Conservation (phyloP, 1,140 invertebrate species). For the Chrysopa pallens region DNA sequence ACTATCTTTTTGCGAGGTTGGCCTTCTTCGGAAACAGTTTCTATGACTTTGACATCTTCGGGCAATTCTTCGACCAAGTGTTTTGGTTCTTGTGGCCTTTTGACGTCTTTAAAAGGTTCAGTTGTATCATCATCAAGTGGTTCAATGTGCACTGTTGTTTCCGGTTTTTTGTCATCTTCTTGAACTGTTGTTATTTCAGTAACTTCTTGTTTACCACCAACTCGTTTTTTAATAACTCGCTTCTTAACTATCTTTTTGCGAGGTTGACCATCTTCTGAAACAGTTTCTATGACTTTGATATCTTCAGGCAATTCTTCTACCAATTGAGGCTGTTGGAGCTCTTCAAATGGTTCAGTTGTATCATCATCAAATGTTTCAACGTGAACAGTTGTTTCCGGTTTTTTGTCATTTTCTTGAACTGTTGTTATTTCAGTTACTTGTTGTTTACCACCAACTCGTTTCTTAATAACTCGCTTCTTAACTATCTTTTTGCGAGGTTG, state of each 20-base stretch:
- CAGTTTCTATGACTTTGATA: slow-evolving; percentile 8
- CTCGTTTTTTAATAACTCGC: slow-evolving; percentile 10
- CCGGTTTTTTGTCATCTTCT: slow-evolving; percentile 5
- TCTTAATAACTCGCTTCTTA: slow-evolving; percentile 10
- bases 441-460: slow-evolving; percentile 4
- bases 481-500: slow-evolving; percentile 7
- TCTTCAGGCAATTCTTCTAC: slow-evolving; percentile 7
- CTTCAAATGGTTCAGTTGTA: neutral
- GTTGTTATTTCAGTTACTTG: slow-evolving; percentile 8
- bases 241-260: slow-evolving; percentile 4
- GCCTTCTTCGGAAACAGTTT: slow-evolving; percentile 1
- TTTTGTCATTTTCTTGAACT: slow-evolving; percentile 7
- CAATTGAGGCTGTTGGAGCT: neutral
- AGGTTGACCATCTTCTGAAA: slow-evolving; percentile 6
- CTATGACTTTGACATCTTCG: slow-evolving; percentile 9
- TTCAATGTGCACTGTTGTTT: slow-evolving; percentile 4
- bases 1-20: slow-evolving; percentile 2
- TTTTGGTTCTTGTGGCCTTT: neutral
- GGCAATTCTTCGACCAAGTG: slow-evolving; percentile 8
- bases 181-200: slow-evolving; percentile 9
- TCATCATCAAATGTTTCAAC: slow-evolving; percentile 7
- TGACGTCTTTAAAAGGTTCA: slow-evolving; percentile 4
- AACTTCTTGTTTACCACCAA: slow-evolving; percentile 9
- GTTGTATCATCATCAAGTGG: slow-evolving; percentile 2
- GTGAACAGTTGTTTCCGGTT: slow-evolving; percentile 7